These are phyloP conservation scores for Syncerus caffer DNA, from an alignment of 2,797 vertebrate species.

Conservation along the genomic window DNA sequence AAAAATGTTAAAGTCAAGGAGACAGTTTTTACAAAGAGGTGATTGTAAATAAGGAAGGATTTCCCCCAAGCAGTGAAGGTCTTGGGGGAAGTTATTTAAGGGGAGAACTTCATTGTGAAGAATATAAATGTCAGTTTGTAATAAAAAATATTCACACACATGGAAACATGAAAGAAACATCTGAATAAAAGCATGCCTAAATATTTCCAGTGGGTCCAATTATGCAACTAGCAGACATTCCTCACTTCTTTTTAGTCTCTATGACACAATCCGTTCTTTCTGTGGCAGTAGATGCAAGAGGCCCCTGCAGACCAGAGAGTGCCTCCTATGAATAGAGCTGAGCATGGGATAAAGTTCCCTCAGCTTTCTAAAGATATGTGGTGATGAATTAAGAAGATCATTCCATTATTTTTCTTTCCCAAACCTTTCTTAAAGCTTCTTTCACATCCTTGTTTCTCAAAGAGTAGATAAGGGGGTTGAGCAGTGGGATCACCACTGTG, in stretches of 20 bases:
- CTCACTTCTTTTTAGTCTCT: neutral
- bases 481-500: constrained; percentile 47
- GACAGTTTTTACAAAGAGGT: neutral
- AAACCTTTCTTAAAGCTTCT: constrained; percentile 47
- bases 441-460: constrained; percentile 62
- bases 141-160: neutral
- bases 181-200: neutral
- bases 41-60: neutral
- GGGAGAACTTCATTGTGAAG: neutral
- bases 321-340: fast-evolving
- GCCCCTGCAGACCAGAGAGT: neutral
- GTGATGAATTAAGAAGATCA: neutral
- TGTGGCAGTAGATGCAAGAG: neutral
- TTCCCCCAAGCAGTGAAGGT: neutral
- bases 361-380: neutral
- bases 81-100: constrained; percentile 2
- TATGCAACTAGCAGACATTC: neutral
- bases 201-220: neutral
- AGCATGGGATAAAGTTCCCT: neutral
- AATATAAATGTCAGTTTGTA: constrained; percentile 29
- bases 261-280: neutral
- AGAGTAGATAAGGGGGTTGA: constrained; percentile 58
- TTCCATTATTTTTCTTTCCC: neutral
- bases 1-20: neutral
- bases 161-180: neutral